Evolutionary conservation across 2,888 invertebrate genomes (phyloP), one percentile per base, ranked within the genome.

Genomic region (Xanthorhoe designata): DNA sequence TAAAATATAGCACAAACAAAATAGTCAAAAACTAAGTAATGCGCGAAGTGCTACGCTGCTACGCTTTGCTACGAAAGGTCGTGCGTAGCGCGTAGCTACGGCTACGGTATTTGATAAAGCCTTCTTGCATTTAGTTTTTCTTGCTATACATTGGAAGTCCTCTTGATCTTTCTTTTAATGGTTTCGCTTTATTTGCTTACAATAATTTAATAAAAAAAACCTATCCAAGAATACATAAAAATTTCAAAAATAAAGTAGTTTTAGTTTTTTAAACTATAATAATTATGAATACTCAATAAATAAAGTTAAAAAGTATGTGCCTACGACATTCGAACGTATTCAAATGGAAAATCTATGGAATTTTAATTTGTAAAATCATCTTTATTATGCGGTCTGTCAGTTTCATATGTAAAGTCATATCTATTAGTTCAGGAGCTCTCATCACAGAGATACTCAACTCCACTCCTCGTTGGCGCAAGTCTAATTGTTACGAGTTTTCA

Each of bases 401-500:
- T 56, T 52, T 17, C 13, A 5, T 15, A 52, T 52, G 58, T 52
- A 54, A 59, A 38, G 15, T 47, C 55, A 52, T 49, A 53, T 56
- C 54, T 59, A 50, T 55, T 55, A 50, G 51, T 60, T 55, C 59
- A 60, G 38, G 59, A 24, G 54, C 45, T 17, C 64, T 53, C 45
- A 57, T 57, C 54, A 35, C 53, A 56, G 50, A 19, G 18, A 49
- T 29, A 38, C 65, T 66, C 57, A 18, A 57, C 45, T 47, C 24
- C 57, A 61, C 61, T 66, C 61, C 52, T 57, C 65, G 61, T 56
- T 61, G 13, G 54, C 42, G 50, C 53, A 61, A 53, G 61, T 61
- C 62, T 59, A 52, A 58, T 58, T 53, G 58, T 59, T 49, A 51
- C 47, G 67, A 56, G 63, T 56, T 67, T 60, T 61, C 61, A 51